Conservation (phyloP, 1,140 invertebrate species). For the Leptopilina boulardi region DNA sequence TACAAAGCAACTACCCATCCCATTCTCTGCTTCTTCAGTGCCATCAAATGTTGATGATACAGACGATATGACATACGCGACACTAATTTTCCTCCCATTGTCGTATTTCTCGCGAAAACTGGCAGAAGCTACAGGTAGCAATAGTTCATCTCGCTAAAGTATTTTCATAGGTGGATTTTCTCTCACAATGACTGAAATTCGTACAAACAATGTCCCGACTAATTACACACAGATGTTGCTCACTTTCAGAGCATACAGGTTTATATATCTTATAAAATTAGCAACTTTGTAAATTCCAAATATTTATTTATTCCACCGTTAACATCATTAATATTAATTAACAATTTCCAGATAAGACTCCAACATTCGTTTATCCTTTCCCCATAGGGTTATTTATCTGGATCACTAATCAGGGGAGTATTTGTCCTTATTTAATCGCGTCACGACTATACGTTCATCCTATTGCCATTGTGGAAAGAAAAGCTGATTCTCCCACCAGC, state of each 20-base stretch:
- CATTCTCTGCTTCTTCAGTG: slow-evolving; percentile 62
- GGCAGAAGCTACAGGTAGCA: slow-evolving; percentile 67
- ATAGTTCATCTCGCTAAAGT: slow-evolving; percentile 39
- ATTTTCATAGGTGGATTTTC: slow-evolving; percentile 43
- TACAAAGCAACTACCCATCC: slow-evolving; percentile 68
- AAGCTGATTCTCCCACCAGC: slow-evolving; percentile 34
- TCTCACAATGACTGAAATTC: not conserved
- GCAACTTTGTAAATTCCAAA: too few relatives aligned
- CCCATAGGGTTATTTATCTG: not conserved
- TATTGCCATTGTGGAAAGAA: slow-evolving; percentile 31
- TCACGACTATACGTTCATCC: slow-evolving; percentile 45
- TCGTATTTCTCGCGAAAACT: slow-evolving; percentile 63
- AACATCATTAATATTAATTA: too few relatives aligned
- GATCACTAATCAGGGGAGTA: not conserved
- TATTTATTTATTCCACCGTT: too few relatives aligned
- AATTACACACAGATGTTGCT: too few relatives aligned
- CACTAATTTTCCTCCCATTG: slow-evolving; percentile 71
- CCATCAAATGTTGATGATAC: slow-evolving; percentile 73
- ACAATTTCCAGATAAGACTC: too few relatives aligned
- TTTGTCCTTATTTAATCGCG: slow-evolving; percentile 39
- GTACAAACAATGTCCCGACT: too few relatives aligned
- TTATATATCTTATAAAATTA: too few relatives aligned
- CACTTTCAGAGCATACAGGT: too few relatives aligned
- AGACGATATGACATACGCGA: slow-evolving; percentile 70
- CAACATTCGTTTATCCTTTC: too few relatives aligned